Percentiles rank a stretch among this genome's conserved stretches.
Conservation (phyloP, 2,113 vertebrate genomes). For the Desmodus rotundus region DNA sequence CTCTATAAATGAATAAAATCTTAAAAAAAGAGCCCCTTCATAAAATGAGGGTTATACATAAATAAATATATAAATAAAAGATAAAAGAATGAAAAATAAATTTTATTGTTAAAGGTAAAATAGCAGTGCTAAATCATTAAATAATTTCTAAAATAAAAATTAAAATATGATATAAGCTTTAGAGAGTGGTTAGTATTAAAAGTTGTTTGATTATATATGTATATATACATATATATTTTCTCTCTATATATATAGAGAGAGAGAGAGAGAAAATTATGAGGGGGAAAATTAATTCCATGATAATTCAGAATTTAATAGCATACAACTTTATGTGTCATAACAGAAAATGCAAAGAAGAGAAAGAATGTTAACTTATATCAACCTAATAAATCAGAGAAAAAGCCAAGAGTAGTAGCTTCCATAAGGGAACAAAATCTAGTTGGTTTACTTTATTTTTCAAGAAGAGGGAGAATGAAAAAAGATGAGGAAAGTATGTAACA, state of each 20-base stretch:
- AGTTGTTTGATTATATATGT: not conserved
- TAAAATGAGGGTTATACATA: no score
- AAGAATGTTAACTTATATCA: not conserved
- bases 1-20: no score
- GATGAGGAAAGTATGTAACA: not conserved
- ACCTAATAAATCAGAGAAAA: slow-evolving; percentile 13
- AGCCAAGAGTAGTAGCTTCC: not conserved
- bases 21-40: no score
- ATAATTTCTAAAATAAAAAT: not conserved
- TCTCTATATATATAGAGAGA: no score
- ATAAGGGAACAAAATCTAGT: not conserved
- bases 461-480: not conserved
- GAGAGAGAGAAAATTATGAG: no score
- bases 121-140: not conserved
- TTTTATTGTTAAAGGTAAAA: not conserved
- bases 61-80: no score
- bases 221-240: no score
- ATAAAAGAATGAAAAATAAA: not conserved
- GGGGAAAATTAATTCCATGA: not conserved
- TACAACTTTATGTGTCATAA: not conserved
- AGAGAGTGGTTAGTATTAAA: not conserved
- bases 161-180: not conserved
- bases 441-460: not conserved
- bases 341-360: not conserved
- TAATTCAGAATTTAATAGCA: not conserved